Base-by-base conservation (phyloP, 1,140 invertebrate species). In the Sitophilus oryzae region DNA sequence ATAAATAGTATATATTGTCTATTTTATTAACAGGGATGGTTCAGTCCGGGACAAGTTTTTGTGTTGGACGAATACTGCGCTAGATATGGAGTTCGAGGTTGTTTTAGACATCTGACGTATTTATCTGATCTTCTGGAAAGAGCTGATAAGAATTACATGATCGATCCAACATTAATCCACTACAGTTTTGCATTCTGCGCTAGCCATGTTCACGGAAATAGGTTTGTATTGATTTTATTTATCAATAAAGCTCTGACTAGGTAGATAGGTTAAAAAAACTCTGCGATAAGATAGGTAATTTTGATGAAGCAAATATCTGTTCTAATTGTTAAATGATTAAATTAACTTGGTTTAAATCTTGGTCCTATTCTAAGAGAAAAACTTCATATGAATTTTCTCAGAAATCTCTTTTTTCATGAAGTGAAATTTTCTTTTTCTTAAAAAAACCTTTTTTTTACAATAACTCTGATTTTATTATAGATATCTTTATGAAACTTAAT, bases 171-270 rank as follows among this genome's bases (percentile, higher is more conserved):
- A 1, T 78, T 99, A 36, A 96, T 99, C 68, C 96, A 99, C 76
- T 99, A 93, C 74, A 96, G 92, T 63, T 99, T 98, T 78, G 95
- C 95, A 18, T 99, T 98, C 76, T 99, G 96, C 76, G 95, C 95
- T 4, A 96, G 90, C 66, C 96, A 99, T 76, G 96, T 99, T 8
- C 93, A 97, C 73, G 96, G 96, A 58, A 96, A 96, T 77, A 89
- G 88, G 88, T 91, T 77, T 72, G 71, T 69, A 67, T 23, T 51
- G 49, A 43, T 65, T 61, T 71, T 35, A 4, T 11, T 19, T 19
- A 35, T 35, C 40, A 42, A 15, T 42, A 8, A 18, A 9, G 5
- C n/a, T 42, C 8, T 3, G 14, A 38, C 5, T 42, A 2, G 19
- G 40, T 42, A 42, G 71, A 67, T 69, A 64, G 54, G 52, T 60